Evolutionary conservation across 2,797 vertebrate genomes (phyloP), one percentile per base, ranked within the genome.

Genomic region (Scolopax rusticola): DNA sequence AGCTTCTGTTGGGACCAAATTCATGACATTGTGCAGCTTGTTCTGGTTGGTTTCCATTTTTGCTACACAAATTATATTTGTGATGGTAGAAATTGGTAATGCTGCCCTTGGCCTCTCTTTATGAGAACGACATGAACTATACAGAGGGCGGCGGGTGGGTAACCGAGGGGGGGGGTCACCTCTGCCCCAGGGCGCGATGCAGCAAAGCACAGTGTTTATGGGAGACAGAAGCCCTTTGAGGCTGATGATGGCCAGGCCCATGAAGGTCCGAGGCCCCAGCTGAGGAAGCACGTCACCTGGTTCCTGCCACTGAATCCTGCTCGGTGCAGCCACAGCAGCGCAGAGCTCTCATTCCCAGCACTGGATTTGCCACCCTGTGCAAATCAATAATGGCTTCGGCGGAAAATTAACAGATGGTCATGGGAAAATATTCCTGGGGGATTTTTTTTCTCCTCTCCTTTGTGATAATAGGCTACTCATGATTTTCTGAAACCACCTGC

Each of bases 401-500:
- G 92, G 96, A 95, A 97, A 97, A 83, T 24, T 32, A 71, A 83
- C 96, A 97, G 91, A 20, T 95, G 95, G 80, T 21, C 60, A 60
- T 0, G 0, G 67, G 33, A 25, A 48, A 90, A 90, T 90, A 25
- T 30, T 91, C 81, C 80, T 1, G 1, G 48, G 48, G 15, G 8
- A 2, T 70, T 43, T 50, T 32, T 61, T 28, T 6, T 11, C 23
- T 20, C 30, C 33, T 48, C 60, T 81, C 33, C 59, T 63, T 76
- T 59, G 10, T 36, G 54, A 56, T 60, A 95, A 94, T 9, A 61
- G 79, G 47, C 83, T 63, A 30, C 89, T 86, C 57, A 63, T 0
- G 24, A 89, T 21, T 43, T 36, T 73, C 89, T 76, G 73, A 76
- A 90, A 73, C n/a, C 96, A 96, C 80, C 95, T 96, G 95, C 5